Evolutionary conservation across 2,797 vertebrate genomes (phyloP).

Genomic region (Coilia nasus): DNA sequence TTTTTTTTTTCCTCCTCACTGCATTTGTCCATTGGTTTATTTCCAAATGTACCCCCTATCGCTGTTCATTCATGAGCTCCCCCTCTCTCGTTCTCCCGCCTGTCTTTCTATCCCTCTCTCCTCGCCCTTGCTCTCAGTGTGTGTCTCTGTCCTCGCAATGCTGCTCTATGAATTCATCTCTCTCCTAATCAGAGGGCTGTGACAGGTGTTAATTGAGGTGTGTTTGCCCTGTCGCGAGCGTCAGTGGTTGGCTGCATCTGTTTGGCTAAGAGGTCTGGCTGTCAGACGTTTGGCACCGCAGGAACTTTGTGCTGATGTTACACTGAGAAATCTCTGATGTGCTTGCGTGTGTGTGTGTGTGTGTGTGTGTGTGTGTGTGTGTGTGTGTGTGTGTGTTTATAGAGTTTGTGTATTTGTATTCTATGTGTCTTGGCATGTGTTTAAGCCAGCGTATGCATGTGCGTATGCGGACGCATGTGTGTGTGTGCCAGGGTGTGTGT

Average conservation of each 20-base stretch:
- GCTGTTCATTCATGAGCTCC: background rate
- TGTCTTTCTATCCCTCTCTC: background rate
- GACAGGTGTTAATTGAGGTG: slow-evolving; percentile 57
- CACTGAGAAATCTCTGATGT: slow-evolving; percentile 45
- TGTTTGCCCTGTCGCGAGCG: slow-evolving; percentile 70
- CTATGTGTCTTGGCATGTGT: background rate
- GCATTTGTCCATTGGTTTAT: background rate
- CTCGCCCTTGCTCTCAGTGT: background rate
- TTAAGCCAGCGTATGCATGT: too few relatives aligned
- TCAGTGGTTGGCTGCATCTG: slow-evolving; percentile 69
- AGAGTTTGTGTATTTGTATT: background rate
- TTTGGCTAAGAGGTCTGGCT: slow-evolving; percentile 70
- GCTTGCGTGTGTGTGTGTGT: slow-evolving; percentile 1
- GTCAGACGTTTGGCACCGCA: slow-evolving; percentile 58
- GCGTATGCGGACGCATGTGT: too few relatives aligned
- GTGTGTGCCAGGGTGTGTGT: too few relatives aligned
- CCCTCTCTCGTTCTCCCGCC: background rate
- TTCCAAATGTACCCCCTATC: background rate
- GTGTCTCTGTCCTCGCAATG: slow-evolving; percentile 25
- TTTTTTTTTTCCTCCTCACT: background rate
- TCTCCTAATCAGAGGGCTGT: slow-evolving; percentile 42
- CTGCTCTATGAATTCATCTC: slow-evolving; percentile 43
- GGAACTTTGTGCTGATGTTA: slow-evolving; percentile 50
- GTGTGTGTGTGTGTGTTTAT: background rate
- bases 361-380: slow-evolving; percentile 4